A percentile compares a stretch with the other conserved stretches of the same genome.
phyloP scores from a whole-genome alignment of 2,888 invertebrate species.

The Tuberolachnus salignus region DNA sequence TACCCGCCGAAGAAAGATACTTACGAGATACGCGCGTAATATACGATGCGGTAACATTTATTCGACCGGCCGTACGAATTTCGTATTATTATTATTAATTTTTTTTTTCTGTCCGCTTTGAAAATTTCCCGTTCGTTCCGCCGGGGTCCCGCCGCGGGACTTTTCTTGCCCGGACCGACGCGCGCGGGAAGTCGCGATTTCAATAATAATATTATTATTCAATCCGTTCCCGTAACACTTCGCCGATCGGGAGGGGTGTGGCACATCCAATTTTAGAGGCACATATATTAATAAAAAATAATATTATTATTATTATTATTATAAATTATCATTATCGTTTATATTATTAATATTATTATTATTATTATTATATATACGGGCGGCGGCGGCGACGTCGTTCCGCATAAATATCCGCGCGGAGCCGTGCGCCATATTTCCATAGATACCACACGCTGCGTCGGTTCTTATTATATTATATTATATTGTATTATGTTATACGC shows the following conservation, averaged over 20 bases:
- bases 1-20: neutral
- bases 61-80: neutral
- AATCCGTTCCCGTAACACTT: constrained; percentile 14
- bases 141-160: neutral
- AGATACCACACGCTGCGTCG: constrained; percentile 22
- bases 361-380: neutral
- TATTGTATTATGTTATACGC: too few species aligned
- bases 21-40: neutral
- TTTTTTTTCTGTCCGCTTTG: too few species aligned
- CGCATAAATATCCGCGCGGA: neutral
- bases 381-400: constrained; percentile 1
- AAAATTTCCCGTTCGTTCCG: neutral
- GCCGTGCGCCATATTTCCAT: neutral
- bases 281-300: too few species aligned
- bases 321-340: neutral
- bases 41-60: neutral
- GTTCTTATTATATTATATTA: too few species aligned
- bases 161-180: constrained; percentile 2
- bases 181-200: too few species aligned
- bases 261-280: constrained; percentile 20
- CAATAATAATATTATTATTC: constrained; percentile 36
- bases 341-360: neutral
- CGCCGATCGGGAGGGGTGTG: neutral
- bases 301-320: neutral
- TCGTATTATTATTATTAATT: too few species aligned